Percentiles rank a stretch among this genome's conserved stretches.
Conservation (phyloP, 2,888 invertebrate genomes). For the Zele albiditarsus region DNA sequence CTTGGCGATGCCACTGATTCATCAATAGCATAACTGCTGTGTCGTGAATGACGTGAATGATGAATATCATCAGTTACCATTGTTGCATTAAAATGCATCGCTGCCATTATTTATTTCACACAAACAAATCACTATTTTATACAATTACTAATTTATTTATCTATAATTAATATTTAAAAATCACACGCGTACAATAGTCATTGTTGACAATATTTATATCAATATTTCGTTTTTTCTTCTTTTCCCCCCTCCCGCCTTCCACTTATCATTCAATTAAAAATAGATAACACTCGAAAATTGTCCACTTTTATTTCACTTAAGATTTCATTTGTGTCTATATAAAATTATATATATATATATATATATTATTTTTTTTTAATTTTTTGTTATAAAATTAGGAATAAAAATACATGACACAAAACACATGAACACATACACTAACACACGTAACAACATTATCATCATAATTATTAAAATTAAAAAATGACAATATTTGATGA, state of each 20-base stretch:
- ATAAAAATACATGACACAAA: no score
- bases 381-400: no score
- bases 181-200: not conserved
- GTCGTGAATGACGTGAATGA: conserved; percentile 55
- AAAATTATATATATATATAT: no score
- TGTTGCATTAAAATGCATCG: conserved; percentile 67
- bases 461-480: no score
- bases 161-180: no score
- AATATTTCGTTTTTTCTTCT: no score
- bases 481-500: no score
- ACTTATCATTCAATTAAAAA: not conserved
- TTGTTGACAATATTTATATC: not conserved
- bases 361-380: no score
- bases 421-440: no score
- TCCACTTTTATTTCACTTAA: no score
- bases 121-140: not conserved
- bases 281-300: not conserved
- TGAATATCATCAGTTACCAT: conserved; percentile 62
- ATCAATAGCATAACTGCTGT: conserved; percentile 57
- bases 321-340: no score
- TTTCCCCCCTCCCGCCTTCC: not conserved
- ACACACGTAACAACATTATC: no score
- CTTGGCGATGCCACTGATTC: conserved; percentile 57
- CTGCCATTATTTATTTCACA: conserved; percentile 54
- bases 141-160: not conserved